phyloP scores from a whole-genome alignment of 23 tunicate genomes.

The Ascidia mentula region DNA sequence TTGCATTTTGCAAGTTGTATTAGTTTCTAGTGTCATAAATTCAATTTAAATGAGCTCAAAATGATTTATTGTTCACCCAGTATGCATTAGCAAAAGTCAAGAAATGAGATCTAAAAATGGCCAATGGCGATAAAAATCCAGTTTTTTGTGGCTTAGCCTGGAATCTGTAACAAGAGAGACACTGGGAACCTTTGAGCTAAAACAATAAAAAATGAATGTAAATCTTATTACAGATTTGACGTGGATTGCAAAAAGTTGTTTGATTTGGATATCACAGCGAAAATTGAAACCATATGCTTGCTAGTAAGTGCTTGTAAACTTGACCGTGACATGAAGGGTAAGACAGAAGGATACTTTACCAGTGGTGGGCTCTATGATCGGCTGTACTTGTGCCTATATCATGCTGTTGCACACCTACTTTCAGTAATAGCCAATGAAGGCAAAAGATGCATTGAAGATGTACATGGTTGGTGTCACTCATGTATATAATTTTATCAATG shows the following conservation, averaged over 20 bases:
- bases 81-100: background rate
- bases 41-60: background rate
- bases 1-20: too few relatives aligned
- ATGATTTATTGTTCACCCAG: background rate
- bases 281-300: constrained; percentile 55
- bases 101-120: background rate
- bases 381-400: constrained; percentile 72
- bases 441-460: background rate
- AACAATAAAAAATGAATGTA: too few relatives aligned
- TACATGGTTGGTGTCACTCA: too few relatives aligned
- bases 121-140: too few relatives aligned
- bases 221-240: constrained; percentile 42
- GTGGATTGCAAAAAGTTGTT: constrained; percentile 41
- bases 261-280: constrained; percentile 20
- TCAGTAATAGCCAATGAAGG: background rate
- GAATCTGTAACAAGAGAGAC: too few relatives aligned
- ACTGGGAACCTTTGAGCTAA: too few relatives aligned
- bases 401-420: constrained; percentile 51
- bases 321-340: constrained; percentile 50
- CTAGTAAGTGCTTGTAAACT: constrained; percentile 86
- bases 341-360: background rate
- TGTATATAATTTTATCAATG: background rate
- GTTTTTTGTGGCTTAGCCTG: too few relatives aligned
- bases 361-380: constrained; percentile 81
- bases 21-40: background rate